Evolutionary conservation across 2,113 vertebrate genomes (phyloP).

Genomic region (Leptosomus discolor): DNA sequence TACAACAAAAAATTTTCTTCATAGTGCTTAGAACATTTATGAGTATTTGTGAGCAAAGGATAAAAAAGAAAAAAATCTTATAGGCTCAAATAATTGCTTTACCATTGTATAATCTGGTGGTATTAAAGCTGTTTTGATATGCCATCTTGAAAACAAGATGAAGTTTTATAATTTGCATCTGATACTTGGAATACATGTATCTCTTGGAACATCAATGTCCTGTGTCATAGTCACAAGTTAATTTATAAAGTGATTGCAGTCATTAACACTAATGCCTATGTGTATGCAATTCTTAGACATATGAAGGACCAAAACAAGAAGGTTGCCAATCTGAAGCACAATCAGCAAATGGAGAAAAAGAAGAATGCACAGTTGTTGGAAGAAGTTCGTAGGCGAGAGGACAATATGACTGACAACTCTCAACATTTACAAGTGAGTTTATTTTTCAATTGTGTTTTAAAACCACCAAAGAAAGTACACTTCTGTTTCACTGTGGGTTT

Average conservation of each 20-base stretch:
- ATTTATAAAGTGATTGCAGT: neutral
- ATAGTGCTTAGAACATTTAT: neutral
- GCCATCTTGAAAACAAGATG: neutral
- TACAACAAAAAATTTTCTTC: neutral
- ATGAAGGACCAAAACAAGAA: slow-evolving; percentile 93
- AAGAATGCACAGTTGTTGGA: slow-evolving; percentile 82
- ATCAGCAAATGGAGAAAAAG: slow-evolving; percentile 85
- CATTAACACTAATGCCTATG: neutral
- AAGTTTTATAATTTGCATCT: neutral
- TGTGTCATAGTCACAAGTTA: neutral
- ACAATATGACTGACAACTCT: slow-evolving; percentile 82
- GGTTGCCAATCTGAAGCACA: slow-evolving; percentile 88
- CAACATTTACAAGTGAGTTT: slow-evolving; percentile 85
- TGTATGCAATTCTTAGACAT: slow-evolving; percentile 79
- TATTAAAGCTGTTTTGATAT: neutral
- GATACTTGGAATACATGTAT: neutral
- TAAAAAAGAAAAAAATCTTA: neutral
- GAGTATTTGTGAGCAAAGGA: neutral
- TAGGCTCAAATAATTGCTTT: neutral
- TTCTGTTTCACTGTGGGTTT: neutral
- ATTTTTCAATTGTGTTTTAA: neutral
- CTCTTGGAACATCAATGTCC: neutral
- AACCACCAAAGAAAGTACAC: neutral
- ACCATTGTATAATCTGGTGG: neutral
- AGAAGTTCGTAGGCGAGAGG: slow-evolving; percentile 82